Base-by-base conservation (phyloP, 2,888 invertebrate genomes). In the Theodoxus fluviatilis region DNA sequence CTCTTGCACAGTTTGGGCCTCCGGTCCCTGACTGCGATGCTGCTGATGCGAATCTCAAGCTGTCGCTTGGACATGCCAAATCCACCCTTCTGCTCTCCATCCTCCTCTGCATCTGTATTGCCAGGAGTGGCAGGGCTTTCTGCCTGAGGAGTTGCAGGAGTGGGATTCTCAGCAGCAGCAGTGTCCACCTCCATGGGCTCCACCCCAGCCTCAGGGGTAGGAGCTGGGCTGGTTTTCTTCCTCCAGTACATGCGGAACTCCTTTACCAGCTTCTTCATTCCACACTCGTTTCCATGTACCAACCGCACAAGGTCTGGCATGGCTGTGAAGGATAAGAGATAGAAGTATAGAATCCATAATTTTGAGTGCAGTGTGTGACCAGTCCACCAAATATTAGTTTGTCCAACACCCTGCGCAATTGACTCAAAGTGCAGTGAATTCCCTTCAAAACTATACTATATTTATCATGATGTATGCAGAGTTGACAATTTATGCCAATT, bases 241-340 rank as follows among this genome's bases (percentile, higher is more conserved):
- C 87, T 85, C 88, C 92, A 89, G 81, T 88, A 91, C 12, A 89
- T 89, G 31, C 90, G 81, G 81, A 92, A 93, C 81, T 93, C 92
- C 71, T 90, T 90, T 0, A 91, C 87, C 9, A 93, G 86, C 74
- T 90, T 90, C 38, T 83, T 87, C 49, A 90, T 89, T 0, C 90
- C 89, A 73, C 90, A 89, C 0, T 86, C 84, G 83, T 92, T 93
- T 0, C 92, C 92, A 82, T 93, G 92, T 1, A 93, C 82, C 0
- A 93, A 85, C 61, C 90, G 90, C 59, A 92, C 90, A 73, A 93
- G 88, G 74, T 91, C 89, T 3, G 91, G 90, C 75, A 92, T 86
- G 57, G 91, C 90, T 90, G 82, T 15, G 82, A 80, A 67, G 52
- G 69, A 63, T 63, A 63, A 65, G 43, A 35, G 38, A 2, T n/a